Percentiles rank a stretch among this genome's conserved stretches.
Conservation (phyloP, 1,140 invertebrate genomes). For the Aethina tumida region DNA sequence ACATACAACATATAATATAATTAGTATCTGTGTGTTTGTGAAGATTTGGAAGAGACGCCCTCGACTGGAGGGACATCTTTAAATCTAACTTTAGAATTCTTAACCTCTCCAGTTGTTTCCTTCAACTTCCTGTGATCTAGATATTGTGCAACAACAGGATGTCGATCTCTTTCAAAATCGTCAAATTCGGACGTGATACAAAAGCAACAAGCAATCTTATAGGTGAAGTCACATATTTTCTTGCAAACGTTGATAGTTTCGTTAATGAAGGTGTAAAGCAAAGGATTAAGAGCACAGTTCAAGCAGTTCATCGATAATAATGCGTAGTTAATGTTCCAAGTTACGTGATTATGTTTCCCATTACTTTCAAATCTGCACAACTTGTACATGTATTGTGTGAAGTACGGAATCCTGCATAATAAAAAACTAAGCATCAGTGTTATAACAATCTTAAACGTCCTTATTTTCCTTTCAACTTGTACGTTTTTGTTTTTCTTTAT, state of each 20-base stretch:
- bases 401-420: conserved; percentile 40
- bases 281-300: conserved; percentile 44
- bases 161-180: conserved; percentile 28
- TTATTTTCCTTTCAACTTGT: conserved; percentile 37
- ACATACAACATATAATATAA: no score
- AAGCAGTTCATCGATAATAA: conserved; percentile 39
- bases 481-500: conserved; percentile 17
- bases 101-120: no score
- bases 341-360: conserved; percentile 21
- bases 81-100: no score
- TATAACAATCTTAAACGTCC: conserved; percentile 44
- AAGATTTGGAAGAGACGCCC: no score
- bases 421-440: conserved; percentile 43
- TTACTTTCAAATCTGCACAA: conserved; percentile 35
- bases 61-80: no score
- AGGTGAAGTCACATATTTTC: conserved; percentile 19
- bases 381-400: conserved; percentile 40
- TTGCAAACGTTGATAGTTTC: conserved; percentile 33
- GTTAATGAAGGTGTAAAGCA: conserved; percentile 45
- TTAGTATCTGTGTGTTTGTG: no score
- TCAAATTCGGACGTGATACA: conserved; percentile 30
- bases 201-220: conserved; percentile 28
- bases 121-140: no score
- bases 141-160: no score
- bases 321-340: conserved; percentile 38